Conservation (phyloP, 2,113 vertebrate species). For the Carlito syrichta region DNA sequence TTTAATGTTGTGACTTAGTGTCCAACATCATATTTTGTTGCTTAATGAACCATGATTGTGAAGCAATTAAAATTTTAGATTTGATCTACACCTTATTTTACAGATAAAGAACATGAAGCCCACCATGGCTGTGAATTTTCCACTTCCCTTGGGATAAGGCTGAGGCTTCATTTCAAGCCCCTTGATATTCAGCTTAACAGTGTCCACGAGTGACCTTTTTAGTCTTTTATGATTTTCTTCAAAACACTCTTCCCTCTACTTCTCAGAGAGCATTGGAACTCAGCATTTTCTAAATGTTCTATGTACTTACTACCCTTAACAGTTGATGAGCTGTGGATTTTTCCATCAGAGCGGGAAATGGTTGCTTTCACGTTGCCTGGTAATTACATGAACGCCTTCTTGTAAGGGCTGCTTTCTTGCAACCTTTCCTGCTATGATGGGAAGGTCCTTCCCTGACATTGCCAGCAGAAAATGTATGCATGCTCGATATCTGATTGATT, state of each 20-base stretch:
- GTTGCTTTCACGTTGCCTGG: background rate
- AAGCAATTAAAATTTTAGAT: slow-evolving; percentile 24
- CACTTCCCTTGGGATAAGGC: background rate
- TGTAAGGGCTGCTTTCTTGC: slow-evolving; percentile 1
- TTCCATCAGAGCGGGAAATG: slow-evolving; percentile 39
- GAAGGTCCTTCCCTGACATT: slow-evolving; percentile 33
- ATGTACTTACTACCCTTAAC: background rate
- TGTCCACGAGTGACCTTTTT: background rate
- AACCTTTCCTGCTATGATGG: background rate
- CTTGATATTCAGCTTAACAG: background rate
- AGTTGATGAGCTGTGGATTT: slow-evolving; percentile 60
- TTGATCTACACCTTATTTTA: slow-evolving; percentile 4
- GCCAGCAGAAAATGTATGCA: slow-evolving; percentile 34
- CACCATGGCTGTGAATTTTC: background rate
- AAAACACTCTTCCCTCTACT: background rate
- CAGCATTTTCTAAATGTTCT: slow-evolving; percentile 33
- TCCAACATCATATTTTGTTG: background rate
- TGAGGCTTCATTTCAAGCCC: background rate
- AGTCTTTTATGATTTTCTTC: background rate
- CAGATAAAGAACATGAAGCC: background rate
- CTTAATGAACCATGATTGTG: background rate
- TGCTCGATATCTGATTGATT: slow-evolving; percentile 52
- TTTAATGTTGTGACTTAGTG: background rate
- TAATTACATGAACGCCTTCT: background rate
- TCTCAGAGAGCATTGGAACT: background rate